A percentile compares a stretch with the other conserved stretches of the same genome.
Conservation (phyloP, 1,140 invertebrate species). For the Diabrotica virgifera region DNA sequence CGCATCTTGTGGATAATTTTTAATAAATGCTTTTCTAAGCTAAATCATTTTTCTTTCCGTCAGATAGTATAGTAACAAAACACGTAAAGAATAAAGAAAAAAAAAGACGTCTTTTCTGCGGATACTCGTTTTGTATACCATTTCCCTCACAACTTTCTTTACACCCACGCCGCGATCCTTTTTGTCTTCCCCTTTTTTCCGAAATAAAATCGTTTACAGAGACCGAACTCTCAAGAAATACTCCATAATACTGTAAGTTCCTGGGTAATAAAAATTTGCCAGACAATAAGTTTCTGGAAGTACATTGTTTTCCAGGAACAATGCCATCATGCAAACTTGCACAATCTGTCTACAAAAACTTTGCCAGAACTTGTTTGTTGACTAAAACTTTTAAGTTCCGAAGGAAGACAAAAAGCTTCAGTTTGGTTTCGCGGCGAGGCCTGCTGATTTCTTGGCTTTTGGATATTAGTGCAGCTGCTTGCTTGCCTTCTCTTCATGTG, state of each 20-base stretch:
- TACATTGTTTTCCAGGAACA: constrained; percentile 37
- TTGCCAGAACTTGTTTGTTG: constrained; percentile 33
- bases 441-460: constrained; percentile 22
- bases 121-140: neutral
- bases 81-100: too few species aligned
- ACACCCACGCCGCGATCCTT: neutral
- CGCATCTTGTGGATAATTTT: too few species aligned
- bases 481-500: too few species aligned
- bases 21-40: too few species aligned
- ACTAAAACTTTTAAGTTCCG: constrained; percentile 26
- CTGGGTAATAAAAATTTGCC: constrained; percentile 36
- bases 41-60: too few species aligned
- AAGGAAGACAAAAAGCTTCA: constrained; percentile 22
- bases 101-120: too few species aligned
- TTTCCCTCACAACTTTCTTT: neutral
- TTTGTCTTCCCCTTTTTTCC: neutral
- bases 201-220: constrained; percentile 13
- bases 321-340: constrained; percentile 37
- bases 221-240: constrained; percentile 11
- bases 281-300: constrained; percentile 34
- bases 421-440: constrained; percentile 7
- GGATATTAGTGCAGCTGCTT: neutral
- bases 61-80: too few species aligned
- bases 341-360: constrained; percentile 38
- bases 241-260: constrained; percentile 14